Conservation (phyloP, 2,113 vertebrate species). For the Erythrocercus mccallii region DNA sequence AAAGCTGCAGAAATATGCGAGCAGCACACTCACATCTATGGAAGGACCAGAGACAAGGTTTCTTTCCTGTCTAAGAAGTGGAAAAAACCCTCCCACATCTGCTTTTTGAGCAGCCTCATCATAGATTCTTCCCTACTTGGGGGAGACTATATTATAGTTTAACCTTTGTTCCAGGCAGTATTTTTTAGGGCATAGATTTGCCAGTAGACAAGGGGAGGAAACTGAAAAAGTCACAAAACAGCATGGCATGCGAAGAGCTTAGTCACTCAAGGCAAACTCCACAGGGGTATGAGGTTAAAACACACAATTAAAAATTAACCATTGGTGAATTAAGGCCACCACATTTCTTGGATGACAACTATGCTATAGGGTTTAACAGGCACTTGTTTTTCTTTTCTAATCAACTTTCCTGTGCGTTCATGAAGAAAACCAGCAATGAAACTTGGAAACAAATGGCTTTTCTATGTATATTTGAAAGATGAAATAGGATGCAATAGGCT, state of each 20-base stretch:
- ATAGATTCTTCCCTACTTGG: background rate
- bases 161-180: background rate
- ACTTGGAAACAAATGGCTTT: background rate
- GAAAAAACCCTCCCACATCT: background rate
- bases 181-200: background rate
- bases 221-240: background rate
- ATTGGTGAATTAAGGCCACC: background rate
- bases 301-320: constrained; percentile 16
- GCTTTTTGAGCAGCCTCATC: background rate
- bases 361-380: background rate
- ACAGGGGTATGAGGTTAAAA: background rate
- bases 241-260: background rate
- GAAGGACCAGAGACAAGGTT: background rate
- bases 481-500: background rate
- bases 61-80: background rate
- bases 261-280: background rate
- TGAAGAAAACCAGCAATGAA: background rate
- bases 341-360: background rate
- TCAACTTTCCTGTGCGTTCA: background rate
- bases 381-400: background rate
- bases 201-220: background rate
- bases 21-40: background rate
- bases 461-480: background rate
- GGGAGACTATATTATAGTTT: background rate
- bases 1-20: background rate